Conservation (phyloP, 2,888 invertebrate species). For the Elegia similella region DNA sequence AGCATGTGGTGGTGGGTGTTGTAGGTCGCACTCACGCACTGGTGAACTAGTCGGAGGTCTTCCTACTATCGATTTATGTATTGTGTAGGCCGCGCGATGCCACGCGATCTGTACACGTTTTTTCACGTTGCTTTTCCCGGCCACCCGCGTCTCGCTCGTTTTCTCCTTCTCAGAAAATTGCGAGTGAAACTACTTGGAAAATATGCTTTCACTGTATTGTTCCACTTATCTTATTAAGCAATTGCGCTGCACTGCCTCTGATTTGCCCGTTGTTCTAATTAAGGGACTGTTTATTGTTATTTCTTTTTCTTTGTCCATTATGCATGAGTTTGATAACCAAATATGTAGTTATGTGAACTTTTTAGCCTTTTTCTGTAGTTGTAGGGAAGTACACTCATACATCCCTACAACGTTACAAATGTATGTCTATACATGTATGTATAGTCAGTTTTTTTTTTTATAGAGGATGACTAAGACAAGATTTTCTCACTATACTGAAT, state of each 20-base stretch:
- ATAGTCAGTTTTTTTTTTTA: too few species aligned
- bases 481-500: neutral
- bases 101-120: constrained; percentile 51
- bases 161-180: constrained; percentile 66
- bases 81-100: constrained; percentile 60
- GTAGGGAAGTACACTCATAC: too few species aligned
- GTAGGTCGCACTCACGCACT: constrained; percentile 81
- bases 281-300: neutral
- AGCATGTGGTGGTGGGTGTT: constrained; percentile 75
- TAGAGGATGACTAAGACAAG: neutral
- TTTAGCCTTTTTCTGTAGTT: too few species aligned
- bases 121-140: constrained; percentile 56
- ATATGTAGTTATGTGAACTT: too few species aligned
- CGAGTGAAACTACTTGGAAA: constrained; percentile 62
- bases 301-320: too few species aligned
- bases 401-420: too few species aligned
- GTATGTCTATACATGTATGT: too few species aligned
- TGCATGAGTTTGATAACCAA: too few species aligned
- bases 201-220: constrained; percentile 62
- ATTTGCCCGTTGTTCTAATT: constrained; percentile 13
- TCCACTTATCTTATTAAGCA: constrained; percentile 38
- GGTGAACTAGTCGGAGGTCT: constrained; percentile 80
- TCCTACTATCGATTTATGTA: constrained; percentile 80
- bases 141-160: constrained; percentile 54
- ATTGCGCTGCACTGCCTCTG: constrained; percentile 23